These are phyloP conservation scores for Anhinga rufa DNA, from an alignment of 2,113 vertebrate species.

Conservation along the genomic window DNA sequence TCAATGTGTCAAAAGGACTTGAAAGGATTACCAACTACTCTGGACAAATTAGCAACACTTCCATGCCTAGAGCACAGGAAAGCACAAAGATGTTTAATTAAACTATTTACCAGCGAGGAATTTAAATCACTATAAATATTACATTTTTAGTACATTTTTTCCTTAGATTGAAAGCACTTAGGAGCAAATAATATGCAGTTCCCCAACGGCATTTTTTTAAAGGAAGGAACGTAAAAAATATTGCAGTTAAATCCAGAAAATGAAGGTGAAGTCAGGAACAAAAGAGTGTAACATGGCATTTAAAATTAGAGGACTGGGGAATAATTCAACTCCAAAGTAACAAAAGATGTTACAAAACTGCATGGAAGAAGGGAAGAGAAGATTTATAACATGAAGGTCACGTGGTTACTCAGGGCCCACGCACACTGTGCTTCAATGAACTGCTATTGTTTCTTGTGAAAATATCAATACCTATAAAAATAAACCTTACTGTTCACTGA, in stretches of 20 bases:
- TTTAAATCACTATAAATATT: slow-evolving; percentile 20
- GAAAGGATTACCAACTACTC: slow-evolving; percentile 36
- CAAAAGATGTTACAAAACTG: neutral
- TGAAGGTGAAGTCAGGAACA: neutral
- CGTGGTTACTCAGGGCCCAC: neutral
- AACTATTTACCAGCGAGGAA: slow-evolving; percentile 30
- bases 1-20: slow-evolving; percentile 46
- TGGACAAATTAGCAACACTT: slow-evolving; percentile 41
- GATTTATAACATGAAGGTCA: neutral
- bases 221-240: neutral
- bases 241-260: neutral
- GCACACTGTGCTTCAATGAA: neutral
- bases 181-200: neutral
- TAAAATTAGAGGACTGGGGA: neutral
- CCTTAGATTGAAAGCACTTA: neutral
- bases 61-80: neutral
- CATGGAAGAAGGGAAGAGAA: neutral
- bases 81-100: slow-evolving; percentile 40
- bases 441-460: neutral
- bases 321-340: neutral
- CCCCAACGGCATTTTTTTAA: neutral
- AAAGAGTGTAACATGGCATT: neutral
- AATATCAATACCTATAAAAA: neutral
- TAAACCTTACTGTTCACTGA: neutral
- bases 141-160: neutral